Base-by-base conservation (phyloP, 2,888 invertebrate genomes). In the Phyto melanocephala region DNA sequence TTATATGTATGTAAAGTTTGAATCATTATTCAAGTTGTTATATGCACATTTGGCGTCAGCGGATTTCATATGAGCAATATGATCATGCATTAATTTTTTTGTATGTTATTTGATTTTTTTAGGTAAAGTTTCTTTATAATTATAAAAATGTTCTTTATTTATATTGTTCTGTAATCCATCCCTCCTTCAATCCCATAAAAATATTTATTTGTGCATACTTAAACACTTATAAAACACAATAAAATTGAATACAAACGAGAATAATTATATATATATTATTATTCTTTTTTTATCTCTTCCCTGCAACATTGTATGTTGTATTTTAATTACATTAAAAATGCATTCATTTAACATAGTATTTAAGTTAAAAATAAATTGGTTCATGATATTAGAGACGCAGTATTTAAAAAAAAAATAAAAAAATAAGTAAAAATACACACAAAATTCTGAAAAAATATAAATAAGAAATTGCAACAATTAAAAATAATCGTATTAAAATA, bases 211-310 rank as follows among this genome's bases (percentile, higher is more conserved):
- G 17, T 35, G 35, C 24, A 15, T 68, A 28, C 13, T 52, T 54
- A 13, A 68, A 68, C 42, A 20, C 40, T 62, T 40, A 50, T 24
- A 11, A 35, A 60, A 58, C 35, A 71, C 28, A 28, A 10, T 13
- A 20, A 60, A 40, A n/a, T n/a, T n/a, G 35, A 37, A 40, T 70
- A 50, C 37, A 47, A 72, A 62, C 15, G 45, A 54, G 11, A 42
- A 62, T 56, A 54, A 62, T 60, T 35, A 62, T 60, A 24, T n/a
- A 35, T 7, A 5, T 28, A 28, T 28, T 28, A 42, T 77, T 65
- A 67, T 71, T 68, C 42, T 74, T 67, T 79, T 52, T 78, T 52
- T 75, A 42, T 68, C 67, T 80, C 77, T 76, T 80, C 62, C 79
- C 54, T 42, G 11, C 62, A 45, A 37, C 40, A 37, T 28, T 77